These are phyloP conservation scores for Parotia lawesii DNA, from an alignment of 2,113 vertebrate species.

Conservation along the genomic window DNA sequence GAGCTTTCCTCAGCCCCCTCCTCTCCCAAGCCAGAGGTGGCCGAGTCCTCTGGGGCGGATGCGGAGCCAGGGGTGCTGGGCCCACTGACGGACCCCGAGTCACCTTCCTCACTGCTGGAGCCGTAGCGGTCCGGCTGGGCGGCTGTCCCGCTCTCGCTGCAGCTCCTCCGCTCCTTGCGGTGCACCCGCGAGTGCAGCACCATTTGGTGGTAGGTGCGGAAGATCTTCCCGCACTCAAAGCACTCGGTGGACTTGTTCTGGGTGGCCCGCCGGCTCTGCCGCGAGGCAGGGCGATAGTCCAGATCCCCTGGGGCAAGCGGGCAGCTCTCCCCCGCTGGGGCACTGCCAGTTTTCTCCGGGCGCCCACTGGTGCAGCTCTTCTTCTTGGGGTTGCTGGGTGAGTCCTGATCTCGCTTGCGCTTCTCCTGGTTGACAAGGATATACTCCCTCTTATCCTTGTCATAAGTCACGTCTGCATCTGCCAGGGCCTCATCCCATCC, in stretches of 20 bases:
- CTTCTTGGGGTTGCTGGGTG: conserved; percentile 66
- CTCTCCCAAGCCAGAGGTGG: conserved; percentile 76
- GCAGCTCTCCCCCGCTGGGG: conserved; percentile 67
- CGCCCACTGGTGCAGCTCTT: conserved; percentile 67
- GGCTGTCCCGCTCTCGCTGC: conserved; percentile 58
- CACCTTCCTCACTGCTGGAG: conserved; percentile 84
- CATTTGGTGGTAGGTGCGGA: conserved; percentile 95
- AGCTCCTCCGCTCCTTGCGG: conserved; percentile 75
- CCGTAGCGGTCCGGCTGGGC: conserved; percentile 72
- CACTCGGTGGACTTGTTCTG: conserved; percentile 88
- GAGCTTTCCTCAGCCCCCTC: conserved; percentile 76
- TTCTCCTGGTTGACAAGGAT: conserved; percentile 83
- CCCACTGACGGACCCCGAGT: conserved; percentile 81
- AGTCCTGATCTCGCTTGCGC: conserved; percentile 80
- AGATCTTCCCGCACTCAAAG: conserved; percentile 93
- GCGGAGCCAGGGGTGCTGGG: conserved; percentile 85
- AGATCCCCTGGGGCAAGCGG: conserved; percentile 71
- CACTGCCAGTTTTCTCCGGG: conserved; percentile 36
- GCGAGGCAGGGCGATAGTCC: conserved; percentile 81
- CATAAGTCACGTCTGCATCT: conserved; percentile 79
- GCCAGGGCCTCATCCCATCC: conserved; percentile 78
- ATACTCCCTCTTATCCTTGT: conserved; percentile 84
- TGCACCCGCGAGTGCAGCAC: conserved; percentile 90
- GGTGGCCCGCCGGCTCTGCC: conserved; percentile 76
- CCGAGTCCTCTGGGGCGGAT: conserved; percentile 73